Evolutionary conservation across 2,888 invertebrate genomes (phyloP).

Genomic region (Drosophila atripex): DNA sequence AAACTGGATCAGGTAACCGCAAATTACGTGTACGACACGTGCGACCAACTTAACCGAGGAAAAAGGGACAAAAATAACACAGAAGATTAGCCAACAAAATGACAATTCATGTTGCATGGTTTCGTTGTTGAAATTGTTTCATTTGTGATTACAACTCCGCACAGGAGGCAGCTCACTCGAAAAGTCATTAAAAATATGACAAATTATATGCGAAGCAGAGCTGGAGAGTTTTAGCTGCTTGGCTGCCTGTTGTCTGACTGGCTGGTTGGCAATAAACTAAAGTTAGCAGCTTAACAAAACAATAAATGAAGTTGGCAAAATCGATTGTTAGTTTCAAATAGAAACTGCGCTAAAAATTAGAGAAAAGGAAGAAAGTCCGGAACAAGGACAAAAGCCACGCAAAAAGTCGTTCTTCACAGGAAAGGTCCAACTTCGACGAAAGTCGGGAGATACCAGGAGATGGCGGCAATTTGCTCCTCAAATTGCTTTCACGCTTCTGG

Average conservation of each 20-base stretch:
- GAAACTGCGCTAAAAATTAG: slow-evolving; percentile 39
- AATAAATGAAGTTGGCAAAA: slow-evolving; percentile 78
- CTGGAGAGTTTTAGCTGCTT: slow-evolving; percentile 41
- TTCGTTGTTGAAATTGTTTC: slow-evolving; percentile 40
- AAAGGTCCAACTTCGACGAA: slow-evolving; percentile 68
- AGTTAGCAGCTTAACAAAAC: slow-evolving; percentile 79
- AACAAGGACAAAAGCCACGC: slow-evolving; percentile 23
- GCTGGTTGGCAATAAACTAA: slow-evolving; percentile 69
- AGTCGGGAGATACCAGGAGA: slow-evolving; percentile 59
- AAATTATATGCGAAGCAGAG: slow-evolving; percentile 62
- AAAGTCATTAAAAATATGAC: slow-evolving; percentile 79
- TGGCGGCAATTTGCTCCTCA: slow-evolving; percentile 32
- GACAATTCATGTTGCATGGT: slow-evolving; percentile 31
- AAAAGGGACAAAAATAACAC: slow-evolving; percentile 24
- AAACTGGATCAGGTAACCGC: slow-evolving; percentile 45
- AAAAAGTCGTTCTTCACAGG: slow-evolving; percentile 20
- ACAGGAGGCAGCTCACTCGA: slow-evolving; percentile 62
- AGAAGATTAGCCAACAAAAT: slow-evolving; percentile 62
- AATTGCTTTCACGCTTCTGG: slow-evolving; percentile 53
- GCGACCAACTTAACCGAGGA: slow-evolving; percentile 19
- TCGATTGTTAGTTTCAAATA: slow-evolving; percentile 68
- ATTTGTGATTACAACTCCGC: slow-evolving; percentile 50
- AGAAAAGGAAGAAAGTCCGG: neutral
- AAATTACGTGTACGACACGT: slow-evolving; percentile 67
- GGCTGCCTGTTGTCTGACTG: slow-evolving; percentile 27